Evolutionary conservation across 2,797 vertebrate species (phyloP).

Genomic region (Lophius americanus): DNA sequence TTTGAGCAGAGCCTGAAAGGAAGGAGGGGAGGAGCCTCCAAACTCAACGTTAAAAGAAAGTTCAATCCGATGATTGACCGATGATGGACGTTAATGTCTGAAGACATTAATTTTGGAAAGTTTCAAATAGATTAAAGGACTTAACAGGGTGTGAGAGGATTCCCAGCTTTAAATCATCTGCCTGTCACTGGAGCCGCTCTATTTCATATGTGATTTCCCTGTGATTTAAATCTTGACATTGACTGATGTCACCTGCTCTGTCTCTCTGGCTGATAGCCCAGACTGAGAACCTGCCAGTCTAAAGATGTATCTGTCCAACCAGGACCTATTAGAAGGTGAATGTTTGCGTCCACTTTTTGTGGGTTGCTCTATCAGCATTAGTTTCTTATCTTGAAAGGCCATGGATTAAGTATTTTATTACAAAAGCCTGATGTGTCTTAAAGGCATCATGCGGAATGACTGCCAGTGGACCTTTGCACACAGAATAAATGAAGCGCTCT

Average conservation of each 20-base stretch:
- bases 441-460: conserved; percentile 5
- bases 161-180: conserved; percentile 2
- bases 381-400: conserved; percentile 7
- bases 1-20: too few species aligned
- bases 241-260: conserved; percentile 33
- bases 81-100: background rate
- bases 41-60: too few species aligned
- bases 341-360: conserved; percentile 5
- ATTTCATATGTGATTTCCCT: conserved; percentile 9
- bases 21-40: too few species aligned
- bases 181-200: conserved; percentile 3
- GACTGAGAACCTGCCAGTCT: conserved; percentile 13
- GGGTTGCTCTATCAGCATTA: conserved; percentile 11
- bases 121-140: background rate
- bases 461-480: background rate
- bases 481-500: background rate
- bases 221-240: conserved; percentile 46
- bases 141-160: background rate
- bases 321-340: conserved; percentile 24
- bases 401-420: conserved; percentile 6
- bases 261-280: conserved; percentile 34
- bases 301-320: conserved; percentile 14
- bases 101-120: background rate
- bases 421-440: conserved; percentile 1
- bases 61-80: too few species aligned